phyloP scores from a whole-genome alignment of 2,888 invertebrate species.

The Autographa pulchrina region DNA sequence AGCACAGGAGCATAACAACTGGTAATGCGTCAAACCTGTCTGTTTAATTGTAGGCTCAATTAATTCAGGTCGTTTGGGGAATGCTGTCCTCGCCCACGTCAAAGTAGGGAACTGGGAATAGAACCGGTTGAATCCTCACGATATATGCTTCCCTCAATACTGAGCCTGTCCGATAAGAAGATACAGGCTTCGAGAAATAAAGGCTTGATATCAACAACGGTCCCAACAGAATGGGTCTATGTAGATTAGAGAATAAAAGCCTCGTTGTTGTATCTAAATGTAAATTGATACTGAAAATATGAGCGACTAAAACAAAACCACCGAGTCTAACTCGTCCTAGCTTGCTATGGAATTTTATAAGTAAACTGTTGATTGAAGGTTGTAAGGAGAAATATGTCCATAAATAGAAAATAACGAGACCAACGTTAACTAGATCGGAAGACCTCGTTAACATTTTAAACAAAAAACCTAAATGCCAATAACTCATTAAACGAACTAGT shows the following conservation, averaged over 20 bases:
- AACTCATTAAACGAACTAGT: slow-evolving; percentile 35
- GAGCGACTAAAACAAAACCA: background rate
- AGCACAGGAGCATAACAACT: slow-evolving; percentile 25
- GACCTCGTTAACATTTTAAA: slow-evolving; percentile 42
- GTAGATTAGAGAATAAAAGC: background rate
- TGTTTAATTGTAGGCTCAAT: slow-evolving; percentile 60
- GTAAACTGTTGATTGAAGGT: background rate
- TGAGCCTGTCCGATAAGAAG: slow-evolving; percentile 51
- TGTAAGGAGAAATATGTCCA: background rate
- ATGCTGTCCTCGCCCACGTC: slow-evolving; percentile 76
- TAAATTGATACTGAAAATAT: slow-evolving; percentile 2
- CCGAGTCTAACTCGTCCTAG: background rate
- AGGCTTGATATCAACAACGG: slow-evolving; percentile 9
- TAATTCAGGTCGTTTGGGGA: slow-evolving; percentile 71
- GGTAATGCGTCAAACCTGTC: slow-evolving; percentile 52
- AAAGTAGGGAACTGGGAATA: slow-evolving; percentile 61
- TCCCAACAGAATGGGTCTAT: background rate
- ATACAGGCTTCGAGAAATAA: slow-evolving; percentile 30
- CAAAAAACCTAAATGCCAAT: slow-evolving; percentile 42
- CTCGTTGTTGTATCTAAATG: background rate
- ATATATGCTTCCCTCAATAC: slow-evolving; percentile 52
- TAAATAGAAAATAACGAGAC: slow-evolving; percentile 16
- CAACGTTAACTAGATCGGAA: slow-evolving; percentile 6
- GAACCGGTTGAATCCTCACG: slow-evolving; percentile 73
- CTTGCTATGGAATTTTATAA: background rate